Base-by-base conservation (phyloP, 2,888 invertebrate species). In the Congeria kusceri region DNA sequence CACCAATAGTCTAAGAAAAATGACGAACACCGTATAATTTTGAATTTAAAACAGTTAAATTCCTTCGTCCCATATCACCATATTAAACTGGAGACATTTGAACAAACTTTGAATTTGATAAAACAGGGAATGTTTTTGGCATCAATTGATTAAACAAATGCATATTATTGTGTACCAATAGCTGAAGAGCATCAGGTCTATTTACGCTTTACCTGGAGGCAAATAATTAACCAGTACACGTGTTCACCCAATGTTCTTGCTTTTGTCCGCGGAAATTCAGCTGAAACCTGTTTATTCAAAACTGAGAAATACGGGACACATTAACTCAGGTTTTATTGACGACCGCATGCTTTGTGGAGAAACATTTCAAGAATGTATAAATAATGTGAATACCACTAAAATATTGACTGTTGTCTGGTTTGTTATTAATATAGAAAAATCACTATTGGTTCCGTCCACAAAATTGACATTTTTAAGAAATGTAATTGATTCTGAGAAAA, bases 301-400 rank as follows among this genome's bases (percentile, higher is more conserved):
- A n/a, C n/a, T n/a, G n/a, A n/a, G n/a, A n/a, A n/a, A n/a, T n/a
- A n/a, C n/a, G n/a, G n/a, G n/a, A 65, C 47, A 56, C 53, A 47
- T 71, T 13, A 73, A 59, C 32, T 62, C 71, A 13, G 63, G 64
- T 5, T 83, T 77, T 47, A 83, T 83, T 66, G 77, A 83, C 67
- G 83, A n/a, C n/a, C n/a, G 64, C 20, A 29, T n/a, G n/a, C n/a
- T n/a, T n/a, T n/a, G n/a, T n/a, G n/a, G n/a, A n/a, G n/a, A n/a
- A n/a, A n/a, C n/a, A n/a, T n/a, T n/a, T n/a, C n/a, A n/a, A n/a
- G n/a, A n/a, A n/a, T n/a, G 76, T 32, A 9, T 32, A 9, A 32
- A 4, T 32, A 32, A 32, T 32, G 32, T 9, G 32, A 9, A 32
- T 4, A 32, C 32, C 32, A 32, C 4, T 4, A 18, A 13, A 28